Evolutionary conservation across 2,888 invertebrate genomes (phyloP), one percentile per base, ranked within the genome.

Genomic region (Parnassius smintheus): DNA sequence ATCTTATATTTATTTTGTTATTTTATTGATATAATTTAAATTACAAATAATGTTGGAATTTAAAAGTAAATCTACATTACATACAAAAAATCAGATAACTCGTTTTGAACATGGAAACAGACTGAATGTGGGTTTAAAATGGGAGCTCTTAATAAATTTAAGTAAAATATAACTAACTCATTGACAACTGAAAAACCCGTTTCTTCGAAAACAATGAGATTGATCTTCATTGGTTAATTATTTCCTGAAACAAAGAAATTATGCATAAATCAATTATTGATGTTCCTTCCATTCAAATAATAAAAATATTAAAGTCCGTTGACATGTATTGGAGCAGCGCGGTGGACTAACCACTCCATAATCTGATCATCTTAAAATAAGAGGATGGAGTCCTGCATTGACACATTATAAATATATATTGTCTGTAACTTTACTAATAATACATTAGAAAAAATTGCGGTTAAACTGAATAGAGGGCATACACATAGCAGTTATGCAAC

Each of bases 1-100:
- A 76, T 71, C 86, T 88, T 89, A 87, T 68, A 79, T 88, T 89
- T 88, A 88, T 84, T 87, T 84, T 71, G 72, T 59, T 64, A 2
- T 59, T 63, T 72, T 84, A 66, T 74, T 81, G 73, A 77, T 83
- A 79, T 80, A 76, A 82, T 80, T 86, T 84, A 86, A 83, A 83
- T 86, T 82, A 83, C 76, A 80, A 75, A 78, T 76, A 75, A 75
- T 80, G 80, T 77, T 89, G 88, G 88, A 89, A 86, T 81, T 70
- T 76, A 44, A 59, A 79, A 81, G 80, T 80, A 78, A 69, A 79
- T 75, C 73, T 77, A 84, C 76, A 83, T 51, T 78, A 84, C 82
- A 82, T 82, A 85, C 82, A 85, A 81, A 80, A 79, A 73, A 71
- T 74, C 72, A 80, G 77, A 78, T 78, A 77, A 83, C 81, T 78